Evolutionary conservation across 2,113 vertebrate genomes (phyloP).

Genomic region (Varanus komodoensis): DNA sequence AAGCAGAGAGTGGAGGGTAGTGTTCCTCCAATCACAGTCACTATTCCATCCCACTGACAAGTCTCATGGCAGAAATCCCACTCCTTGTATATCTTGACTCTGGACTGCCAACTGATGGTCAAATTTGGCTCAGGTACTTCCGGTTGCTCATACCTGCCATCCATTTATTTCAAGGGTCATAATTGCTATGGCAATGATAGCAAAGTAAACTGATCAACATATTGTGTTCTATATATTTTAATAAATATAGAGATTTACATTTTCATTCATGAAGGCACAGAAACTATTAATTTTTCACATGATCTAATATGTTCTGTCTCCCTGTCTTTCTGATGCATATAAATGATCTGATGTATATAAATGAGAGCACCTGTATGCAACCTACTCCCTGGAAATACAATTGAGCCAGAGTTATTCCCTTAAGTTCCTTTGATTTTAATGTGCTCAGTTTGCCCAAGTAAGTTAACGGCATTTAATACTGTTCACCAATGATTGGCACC

Average conservation of each 20-base stretch:
- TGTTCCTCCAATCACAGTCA: too few species aligned
- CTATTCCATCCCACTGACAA: not conserved
- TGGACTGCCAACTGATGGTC: not conserved
- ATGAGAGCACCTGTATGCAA: not conserved
- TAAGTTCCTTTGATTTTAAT: not conserved
- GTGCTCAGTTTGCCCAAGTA: not conserved
- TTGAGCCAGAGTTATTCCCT: not conserved
- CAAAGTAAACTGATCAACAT: constrained; percentile 14
- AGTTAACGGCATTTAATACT: not conserved
- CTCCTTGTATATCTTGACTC: not conserved
- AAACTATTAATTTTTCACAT: not conserved
- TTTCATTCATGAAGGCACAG: not conserved
- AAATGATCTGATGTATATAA: constrained; percentile 2
- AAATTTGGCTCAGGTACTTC: not conserved
- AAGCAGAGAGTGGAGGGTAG: not conserved
- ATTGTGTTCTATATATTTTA: not conserved
- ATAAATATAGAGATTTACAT: constrained; percentile 3
- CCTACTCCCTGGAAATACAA: not conserved
- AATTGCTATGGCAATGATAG: not conserved
- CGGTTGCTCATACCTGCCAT: not conserved
- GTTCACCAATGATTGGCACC: not conserved
- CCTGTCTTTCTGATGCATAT: not conserved
- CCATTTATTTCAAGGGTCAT: not conserved
- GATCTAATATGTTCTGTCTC: not conserved
- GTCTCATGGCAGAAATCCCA: not conserved